Conservation (phyloP, 2,797 vertebrate species). For the Hafferia zeledoni region DNA sequence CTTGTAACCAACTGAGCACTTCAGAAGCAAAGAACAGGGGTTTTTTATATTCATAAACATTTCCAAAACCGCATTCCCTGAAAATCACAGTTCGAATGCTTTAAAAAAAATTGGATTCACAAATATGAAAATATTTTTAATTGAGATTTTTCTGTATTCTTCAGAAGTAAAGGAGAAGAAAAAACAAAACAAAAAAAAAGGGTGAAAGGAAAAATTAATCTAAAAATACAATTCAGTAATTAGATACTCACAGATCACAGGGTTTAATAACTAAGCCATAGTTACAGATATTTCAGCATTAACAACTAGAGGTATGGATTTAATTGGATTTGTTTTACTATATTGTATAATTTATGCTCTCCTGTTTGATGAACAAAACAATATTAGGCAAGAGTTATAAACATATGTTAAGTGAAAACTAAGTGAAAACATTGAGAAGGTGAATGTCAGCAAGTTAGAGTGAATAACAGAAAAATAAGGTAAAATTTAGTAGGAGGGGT, state of each 20-base stretch:
- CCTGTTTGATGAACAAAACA: neutral
- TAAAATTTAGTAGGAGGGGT: neutral
- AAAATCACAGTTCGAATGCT: neutral
- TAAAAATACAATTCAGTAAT: neutral
- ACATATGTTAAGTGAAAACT: neutral
- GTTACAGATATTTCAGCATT: neutral
- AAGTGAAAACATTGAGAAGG: neutral
- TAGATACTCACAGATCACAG: neutral
- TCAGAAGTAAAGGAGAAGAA: neutral
- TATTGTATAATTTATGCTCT: neutral
- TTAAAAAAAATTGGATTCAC: neutral
- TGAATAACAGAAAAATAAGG: neutral
- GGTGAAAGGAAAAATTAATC: neutral
- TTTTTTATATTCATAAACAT: neutral
- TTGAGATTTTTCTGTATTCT: neutral
- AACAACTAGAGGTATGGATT: neutral
- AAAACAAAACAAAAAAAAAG: neutral
- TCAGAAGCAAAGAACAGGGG: neutral
- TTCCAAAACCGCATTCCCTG: neutral
- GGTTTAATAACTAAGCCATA: neutral
- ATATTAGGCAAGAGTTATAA: neutral
- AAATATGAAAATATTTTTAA: neutral
- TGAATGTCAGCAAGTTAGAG: neutral
- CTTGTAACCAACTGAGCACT: neutral
- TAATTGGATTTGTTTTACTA: neutral